Conservation (phyloP, 2,888 invertebrate genomes). For the Axea sp. region DNA sequence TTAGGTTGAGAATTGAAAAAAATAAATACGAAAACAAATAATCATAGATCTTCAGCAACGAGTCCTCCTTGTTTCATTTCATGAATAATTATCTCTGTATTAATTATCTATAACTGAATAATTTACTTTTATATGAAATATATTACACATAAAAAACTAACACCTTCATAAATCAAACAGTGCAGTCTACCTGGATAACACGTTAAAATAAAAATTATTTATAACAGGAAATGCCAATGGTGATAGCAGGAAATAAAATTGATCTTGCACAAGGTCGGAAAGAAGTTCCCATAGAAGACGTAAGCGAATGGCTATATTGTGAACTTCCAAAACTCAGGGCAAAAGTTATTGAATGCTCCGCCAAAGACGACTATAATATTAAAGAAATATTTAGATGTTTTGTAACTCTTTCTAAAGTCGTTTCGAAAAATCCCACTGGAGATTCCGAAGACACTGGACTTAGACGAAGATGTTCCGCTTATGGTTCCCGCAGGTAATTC, state of each 20-base stretch:
- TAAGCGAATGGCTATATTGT: conserved; percentile 89
- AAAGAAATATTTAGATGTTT: conserved; percentile 90
- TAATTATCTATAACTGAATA: no score
- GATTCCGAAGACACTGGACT: conserved; percentile 83
- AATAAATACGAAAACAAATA: no score
- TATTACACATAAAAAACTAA: no score
- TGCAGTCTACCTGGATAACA: no score
- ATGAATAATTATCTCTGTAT: no score
- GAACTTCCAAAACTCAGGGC: conserved; percentile 87
- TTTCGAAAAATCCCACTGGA: conserved; percentile 80
- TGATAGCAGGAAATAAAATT: conserved; percentile 92
- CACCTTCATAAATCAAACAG: no score
- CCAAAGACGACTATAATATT: conserved; percentile 88
- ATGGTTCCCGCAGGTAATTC: conserved; percentile 80
- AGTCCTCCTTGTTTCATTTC: no score
- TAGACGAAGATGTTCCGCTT: conserved; percentile 87
- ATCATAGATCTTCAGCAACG: no score
- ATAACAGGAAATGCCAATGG: conserved; percentile 88
- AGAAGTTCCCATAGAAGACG: conserved; percentile 88
- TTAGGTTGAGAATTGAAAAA: no score
- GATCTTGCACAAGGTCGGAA: conserved; percentile 87
- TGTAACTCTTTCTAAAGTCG: conserved; percentile 87
- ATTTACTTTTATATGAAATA: no score
- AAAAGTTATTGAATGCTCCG: conserved; percentile 88
- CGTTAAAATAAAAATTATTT: no score